Conservation (phyloP, 2,888 invertebrate species). For the Mythimna ferrago region DNA sequence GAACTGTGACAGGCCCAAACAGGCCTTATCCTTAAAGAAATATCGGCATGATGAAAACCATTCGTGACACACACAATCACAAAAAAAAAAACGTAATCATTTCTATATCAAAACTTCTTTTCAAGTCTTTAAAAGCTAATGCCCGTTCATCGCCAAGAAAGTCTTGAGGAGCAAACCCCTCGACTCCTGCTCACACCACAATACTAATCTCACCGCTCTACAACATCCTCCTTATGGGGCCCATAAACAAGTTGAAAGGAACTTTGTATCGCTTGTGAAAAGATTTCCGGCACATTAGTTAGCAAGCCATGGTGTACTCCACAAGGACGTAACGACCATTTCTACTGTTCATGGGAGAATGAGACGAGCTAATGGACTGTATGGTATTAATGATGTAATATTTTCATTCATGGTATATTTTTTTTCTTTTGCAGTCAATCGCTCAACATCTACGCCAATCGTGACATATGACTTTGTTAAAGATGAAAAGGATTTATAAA, state of each 20-base stretch:
- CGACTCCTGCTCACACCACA: conserved; percentile 18
- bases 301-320: conserved; percentile 6
- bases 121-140: too few relatives aligned
- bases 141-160: background rate
- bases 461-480: conserved; percentile 1
- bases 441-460: background rate
- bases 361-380: conserved; percentile 5
- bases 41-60: background rate
- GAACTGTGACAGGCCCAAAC: too few relatives aligned
- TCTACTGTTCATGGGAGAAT: conserved; percentile 11
- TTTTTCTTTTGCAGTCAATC: too few relatives aligned
- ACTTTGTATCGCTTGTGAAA: conserved; percentile 59
- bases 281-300: conserved; percentile 62
- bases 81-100: background rate
- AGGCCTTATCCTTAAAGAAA: background rate
- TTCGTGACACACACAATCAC: background rate
- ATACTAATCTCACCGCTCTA: conserved; percentile 32
- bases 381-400: conserved; percentile 5
- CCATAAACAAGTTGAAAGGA: conserved; percentile 52
- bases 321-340: conserved; percentile 5
- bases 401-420: background rate
- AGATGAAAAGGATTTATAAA: background rate
- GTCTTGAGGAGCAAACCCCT: conserved; percentile 4
- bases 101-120: too few relatives aligned
- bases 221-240: conserved; percentile 34